phyloP scores from a whole-genome alignment of 2,797 vertebrate species.

The Loriculus beryllinus region DNA sequence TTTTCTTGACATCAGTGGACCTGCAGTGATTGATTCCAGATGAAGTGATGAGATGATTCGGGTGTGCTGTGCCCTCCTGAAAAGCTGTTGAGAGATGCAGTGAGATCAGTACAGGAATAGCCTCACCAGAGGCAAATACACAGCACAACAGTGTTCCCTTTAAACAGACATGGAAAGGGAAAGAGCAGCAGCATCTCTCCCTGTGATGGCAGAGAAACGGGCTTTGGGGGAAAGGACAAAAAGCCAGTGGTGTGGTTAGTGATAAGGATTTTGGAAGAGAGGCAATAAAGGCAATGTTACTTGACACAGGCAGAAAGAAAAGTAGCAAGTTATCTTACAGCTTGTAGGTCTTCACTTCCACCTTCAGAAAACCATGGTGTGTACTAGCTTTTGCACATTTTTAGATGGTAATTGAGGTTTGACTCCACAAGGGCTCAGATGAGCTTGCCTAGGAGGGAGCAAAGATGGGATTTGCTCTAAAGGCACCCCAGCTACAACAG shows the following conservation, averaged over 20 bases:
- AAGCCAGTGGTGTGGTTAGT: rapidly evolving
- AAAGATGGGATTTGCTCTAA: background rate
- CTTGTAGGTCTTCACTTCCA: background rate
- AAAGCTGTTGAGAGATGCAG: slow-evolving; percentile 50
- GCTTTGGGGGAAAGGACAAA: background rate
- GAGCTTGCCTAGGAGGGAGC: background rate
- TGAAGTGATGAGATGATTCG: slow-evolving; percentile 30
- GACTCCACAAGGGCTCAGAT: background rate
- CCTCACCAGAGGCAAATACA: background rate
- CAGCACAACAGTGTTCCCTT: background rate
- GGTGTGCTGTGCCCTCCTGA: background rate
- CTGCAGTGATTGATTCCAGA: slow-evolving; percentile 60
- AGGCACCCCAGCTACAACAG: background rate
- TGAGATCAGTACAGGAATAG: background rate
- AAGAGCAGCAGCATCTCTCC: background rate
- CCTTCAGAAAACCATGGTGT: background rate
- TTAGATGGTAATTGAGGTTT: background rate
- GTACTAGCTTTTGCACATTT: background rate
- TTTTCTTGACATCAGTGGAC: slow-evolving; percentile 48
- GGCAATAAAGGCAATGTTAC: background rate
- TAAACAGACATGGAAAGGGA: background rate
- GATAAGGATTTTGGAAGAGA: background rate
- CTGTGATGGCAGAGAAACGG: background rate
- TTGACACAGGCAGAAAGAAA: background rate
- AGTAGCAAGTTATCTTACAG: background rate